Conservation (phyloP, 2,888 invertebrate species). For the Drosophila austrosaltans region DNA sequence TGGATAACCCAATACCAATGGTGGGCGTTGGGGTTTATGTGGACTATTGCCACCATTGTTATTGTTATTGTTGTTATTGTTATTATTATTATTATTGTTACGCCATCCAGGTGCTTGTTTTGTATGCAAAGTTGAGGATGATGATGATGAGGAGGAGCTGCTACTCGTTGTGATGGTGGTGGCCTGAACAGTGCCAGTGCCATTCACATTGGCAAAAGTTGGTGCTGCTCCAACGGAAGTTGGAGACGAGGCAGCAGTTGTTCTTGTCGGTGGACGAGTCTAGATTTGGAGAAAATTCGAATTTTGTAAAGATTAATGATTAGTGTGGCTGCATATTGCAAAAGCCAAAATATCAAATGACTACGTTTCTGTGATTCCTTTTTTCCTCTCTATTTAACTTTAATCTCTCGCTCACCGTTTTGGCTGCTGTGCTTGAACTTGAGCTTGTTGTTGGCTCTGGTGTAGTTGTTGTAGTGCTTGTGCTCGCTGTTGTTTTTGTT, state of each 20-base stretch:
- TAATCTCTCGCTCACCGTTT: constrained; percentile 49
- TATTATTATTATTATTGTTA: constrained; percentile 58
- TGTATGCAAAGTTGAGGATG: constrained; percentile 32
- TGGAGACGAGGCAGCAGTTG: constrained; percentile 43
- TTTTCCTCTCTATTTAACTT: constrained; percentile 21
- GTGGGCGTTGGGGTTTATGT: constrained; percentile 86
- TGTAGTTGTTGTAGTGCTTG: constrained; percentile 54
- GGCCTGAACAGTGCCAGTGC: constrained; percentile 66
- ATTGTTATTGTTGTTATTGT: constrained; percentile 30
- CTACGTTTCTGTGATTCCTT: neutral
- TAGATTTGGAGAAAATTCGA: constrained; percentile 13
- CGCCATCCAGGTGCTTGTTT: constrained; percentile 81
- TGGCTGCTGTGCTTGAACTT: constrained; percentile 58
- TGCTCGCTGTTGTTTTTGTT: constrained; percentile 38
- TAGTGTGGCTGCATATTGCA: constrained; percentile 1
- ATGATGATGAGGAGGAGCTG: constrained; percentile 41
- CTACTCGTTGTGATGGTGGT: constrained; percentile 63
- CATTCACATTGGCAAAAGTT: constrained; percentile 53
- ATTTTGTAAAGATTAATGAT: neutral
- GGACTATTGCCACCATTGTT: constrained; percentile 55
- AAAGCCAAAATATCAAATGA: neutral
- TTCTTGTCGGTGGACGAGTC: constrained; percentile 56
- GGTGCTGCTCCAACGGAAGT: constrained; percentile 38
- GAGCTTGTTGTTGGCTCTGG: constrained; percentile 54
- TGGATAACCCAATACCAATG: constrained; percentile 89